phyloP scores from a whole-genome alignment of 2,888 invertebrate species.

The Drosophila fungiperda region DNA sequence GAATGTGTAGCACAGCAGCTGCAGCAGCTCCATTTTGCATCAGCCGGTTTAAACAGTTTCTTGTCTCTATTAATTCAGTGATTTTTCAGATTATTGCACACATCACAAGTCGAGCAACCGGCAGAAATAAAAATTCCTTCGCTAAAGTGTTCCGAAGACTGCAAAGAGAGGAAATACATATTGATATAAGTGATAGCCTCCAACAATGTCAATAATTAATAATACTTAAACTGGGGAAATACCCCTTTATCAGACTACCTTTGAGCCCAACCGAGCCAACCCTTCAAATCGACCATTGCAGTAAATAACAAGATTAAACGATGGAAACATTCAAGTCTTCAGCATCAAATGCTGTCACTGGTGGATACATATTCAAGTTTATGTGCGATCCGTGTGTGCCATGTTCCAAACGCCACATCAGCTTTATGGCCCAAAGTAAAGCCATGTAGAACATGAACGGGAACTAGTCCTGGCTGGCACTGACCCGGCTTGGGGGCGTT shows the following conservation, averaged over 20 bases:
- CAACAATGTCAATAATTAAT: neutral
- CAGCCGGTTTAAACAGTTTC: slow-evolving; percentile 40
- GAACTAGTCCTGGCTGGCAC: neutral
- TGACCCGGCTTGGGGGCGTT: slow-evolving; percentile 5
- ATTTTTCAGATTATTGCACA: neutral
- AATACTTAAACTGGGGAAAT: neutral
- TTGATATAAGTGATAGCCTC: neutral
- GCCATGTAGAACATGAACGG: neutral
- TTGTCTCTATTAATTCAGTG: slow-evolving; percentile 1
- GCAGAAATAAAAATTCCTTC: neutral
- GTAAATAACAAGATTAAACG: neutral
- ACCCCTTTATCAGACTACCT: neutral
- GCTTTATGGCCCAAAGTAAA: neutral
- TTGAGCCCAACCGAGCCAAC: neutral
- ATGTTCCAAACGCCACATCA: neutral
- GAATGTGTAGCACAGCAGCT: slow-evolving; percentile 82
- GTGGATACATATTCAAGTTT: neutral
- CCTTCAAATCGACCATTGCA: neutral
- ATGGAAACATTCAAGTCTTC: neutral
- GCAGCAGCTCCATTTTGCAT: slow-evolving; percentile 83
- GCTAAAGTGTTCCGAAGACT: slow-evolving; percentile 4
- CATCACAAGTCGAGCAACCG: slow-evolving; percentile 11
- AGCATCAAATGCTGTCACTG: neutral
- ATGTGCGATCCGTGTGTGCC: neutral
- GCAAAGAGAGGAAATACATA: neutral